These are phyloP conservation scores for Prionace glauca DNA, from an alignment of 2,797 vertebrate species.

Conservation along the genomic window DNA sequence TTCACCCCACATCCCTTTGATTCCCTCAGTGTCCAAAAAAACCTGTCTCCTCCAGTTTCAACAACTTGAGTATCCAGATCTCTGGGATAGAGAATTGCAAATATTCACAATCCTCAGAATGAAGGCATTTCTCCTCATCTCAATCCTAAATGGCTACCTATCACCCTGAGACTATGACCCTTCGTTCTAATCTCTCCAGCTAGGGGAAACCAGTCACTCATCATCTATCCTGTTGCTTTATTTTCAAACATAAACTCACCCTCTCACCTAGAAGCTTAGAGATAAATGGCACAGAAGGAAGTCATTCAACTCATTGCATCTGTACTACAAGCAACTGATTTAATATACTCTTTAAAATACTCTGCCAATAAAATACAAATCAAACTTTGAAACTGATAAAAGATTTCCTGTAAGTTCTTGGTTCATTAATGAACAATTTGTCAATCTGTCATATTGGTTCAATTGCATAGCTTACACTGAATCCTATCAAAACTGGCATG, in stretches of 20 bases:
- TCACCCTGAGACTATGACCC: neutral
- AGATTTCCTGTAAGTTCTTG: no score
- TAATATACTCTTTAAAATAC: neutral
- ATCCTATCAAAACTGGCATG: no score
- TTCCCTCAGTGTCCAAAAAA: neutral
- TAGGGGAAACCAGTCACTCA: neutral
- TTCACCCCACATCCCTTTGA: neutral
- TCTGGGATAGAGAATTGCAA: neutral
- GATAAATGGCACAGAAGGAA: neutral
- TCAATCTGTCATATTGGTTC: neutral
- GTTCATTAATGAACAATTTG: no score
- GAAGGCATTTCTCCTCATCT: neutral
- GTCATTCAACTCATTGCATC: no score
- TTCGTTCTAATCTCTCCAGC: neutral
- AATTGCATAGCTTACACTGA: neutral
- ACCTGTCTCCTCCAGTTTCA: neutral
- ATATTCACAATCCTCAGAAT: neutral
- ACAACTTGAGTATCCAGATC: neutral
- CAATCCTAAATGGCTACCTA: neutral
- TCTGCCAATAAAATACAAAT: neutral
- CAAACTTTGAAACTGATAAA: neutral
- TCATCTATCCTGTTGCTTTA: neutral
- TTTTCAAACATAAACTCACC: no score
- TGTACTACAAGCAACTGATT: neutral
- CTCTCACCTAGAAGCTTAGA: neutral